A percentile compares a stretch with the other conserved stretches of the same genome.
These are phyloP conservation scores for Rhodophaea formosa DNA, from an alignment of 2,888 invertebrate genomes.

Conservation along the genomic window DNA sequence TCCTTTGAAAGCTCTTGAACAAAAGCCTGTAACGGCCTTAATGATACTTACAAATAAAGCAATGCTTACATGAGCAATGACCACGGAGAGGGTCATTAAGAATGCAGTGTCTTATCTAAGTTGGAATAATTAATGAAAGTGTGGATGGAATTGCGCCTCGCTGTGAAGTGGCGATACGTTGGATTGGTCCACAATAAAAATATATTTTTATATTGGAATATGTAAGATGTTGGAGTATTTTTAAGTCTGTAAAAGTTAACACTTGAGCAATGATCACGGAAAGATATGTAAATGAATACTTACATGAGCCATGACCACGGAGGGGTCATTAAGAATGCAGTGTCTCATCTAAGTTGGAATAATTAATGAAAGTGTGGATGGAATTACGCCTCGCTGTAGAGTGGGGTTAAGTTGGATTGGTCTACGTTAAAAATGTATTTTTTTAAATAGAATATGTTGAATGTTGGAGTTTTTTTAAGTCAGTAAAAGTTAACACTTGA, in stretches of 20 bases:
- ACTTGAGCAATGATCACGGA: too few species aligned
- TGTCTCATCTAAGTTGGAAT: conserved; percentile 79
- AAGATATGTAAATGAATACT: conserved; percentile 42
- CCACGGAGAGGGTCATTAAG: conserved; percentile 69
- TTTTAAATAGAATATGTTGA: too few species aligned
- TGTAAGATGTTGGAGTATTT: too few species aligned
- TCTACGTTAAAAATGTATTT: neutral
- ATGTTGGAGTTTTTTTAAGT: conserved; percentile 17
- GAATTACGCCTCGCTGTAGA: conserved; percentile 65
- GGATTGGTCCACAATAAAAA: neutral
- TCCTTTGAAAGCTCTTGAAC: conserved; percentile 9
- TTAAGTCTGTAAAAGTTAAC: too few species aligned
- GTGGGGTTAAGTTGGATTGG: conserved; percentile 25
- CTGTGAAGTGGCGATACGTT: conserved; percentile 44
- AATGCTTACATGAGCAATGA: conserved; percentile 69
- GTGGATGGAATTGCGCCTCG: conserved; percentile 65
- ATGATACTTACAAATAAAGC: conserved; percentile 38
- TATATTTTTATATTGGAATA: too few species aligned
- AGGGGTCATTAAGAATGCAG: conserved; percentile 75
- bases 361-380: conserved; percentile 77
- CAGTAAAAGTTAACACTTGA: conserved; percentile 42
- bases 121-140: conserved; percentile 79
- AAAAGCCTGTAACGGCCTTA: conserved; percentile 20
- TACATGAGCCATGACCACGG: conserved; percentile 71
- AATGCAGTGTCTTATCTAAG: conserved; percentile 79